Evolutionary conservation across 2,888 invertebrate genomes (phyloP), one percentile per base, ranked within the genome.

Genomic region (Buathra laborator): DNA sequence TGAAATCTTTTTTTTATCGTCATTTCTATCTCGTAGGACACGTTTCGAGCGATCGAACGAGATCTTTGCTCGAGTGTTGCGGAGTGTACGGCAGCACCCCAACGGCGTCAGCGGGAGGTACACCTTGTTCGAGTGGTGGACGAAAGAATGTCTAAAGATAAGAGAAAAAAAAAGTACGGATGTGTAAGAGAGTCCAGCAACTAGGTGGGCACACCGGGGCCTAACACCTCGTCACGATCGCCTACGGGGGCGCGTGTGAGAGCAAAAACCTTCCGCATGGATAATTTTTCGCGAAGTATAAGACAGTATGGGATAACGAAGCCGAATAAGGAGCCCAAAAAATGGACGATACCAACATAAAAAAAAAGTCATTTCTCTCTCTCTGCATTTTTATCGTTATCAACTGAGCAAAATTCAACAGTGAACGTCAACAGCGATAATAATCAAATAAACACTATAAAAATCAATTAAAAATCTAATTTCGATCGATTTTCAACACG

Each of bases 131-230:
- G 14, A 51, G 37, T 37, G 48, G 66, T 24, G 66, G 19, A 66
- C 14, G 51, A 83, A 86, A 88, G 87, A 86, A 82, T 85, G 56
- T 81, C 71, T 29, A 72, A 80, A 70, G 56, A 83, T 32, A 70
- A 80, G 14, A 43, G n/a, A 3, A 85, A 86, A 87, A 81, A 37
- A 64, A 71, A 64, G 19, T 24, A 56, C 24, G 56, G 10, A 10
- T 12, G 19, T 24, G 51, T n/a, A 7, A 51, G 32, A 37, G 64
- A 51, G 44, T 37, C 59, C 29, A 87, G 68, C 84, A 84, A 91
- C 89, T 91, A 89, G 91, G 90, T 91, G 91, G 90, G 89, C 89
- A 88, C 89, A n/a, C 6, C 24, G 51, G 85, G 89, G 90, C 89
- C 90, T 91, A 90, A 89, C 90, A 90, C 91, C 90, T 90, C 84